Evolutionary conservation across 1,140 invertebrate species (phyloP).

Genomic region (Manduca sexta): DNA sequence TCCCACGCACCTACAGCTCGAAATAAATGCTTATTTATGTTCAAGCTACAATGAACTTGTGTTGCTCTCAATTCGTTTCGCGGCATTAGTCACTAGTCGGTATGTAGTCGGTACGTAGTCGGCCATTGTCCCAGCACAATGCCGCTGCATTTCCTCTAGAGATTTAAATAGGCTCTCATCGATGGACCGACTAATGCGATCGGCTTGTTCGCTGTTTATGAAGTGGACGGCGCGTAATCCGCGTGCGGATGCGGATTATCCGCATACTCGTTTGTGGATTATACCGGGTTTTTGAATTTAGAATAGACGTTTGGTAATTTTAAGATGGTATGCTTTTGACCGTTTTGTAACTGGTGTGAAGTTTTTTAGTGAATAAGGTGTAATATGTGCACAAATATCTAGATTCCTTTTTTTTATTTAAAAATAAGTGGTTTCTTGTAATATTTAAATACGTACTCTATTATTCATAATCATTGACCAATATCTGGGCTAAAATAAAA

Average conservation of each 20-base stretch:
- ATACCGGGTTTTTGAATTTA: too few species aligned
- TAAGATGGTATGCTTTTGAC: too few species aligned
- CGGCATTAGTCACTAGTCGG: slow-evolving; percentile 35
- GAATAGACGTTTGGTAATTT: too few species aligned
- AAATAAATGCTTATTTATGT: slow-evolving; percentile 62
- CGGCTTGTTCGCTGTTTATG: slow-evolving; percentile 17
- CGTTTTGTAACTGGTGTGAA: too few species aligned
- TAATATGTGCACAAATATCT: too few species aligned
- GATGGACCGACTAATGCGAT: slow-evolving; percentile 27
- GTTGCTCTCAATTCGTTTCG: slow-evolving; percentile 51
- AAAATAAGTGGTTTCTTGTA: too few species aligned
- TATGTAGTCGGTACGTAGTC: too few species aligned
- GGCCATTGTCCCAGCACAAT: slow-evolving; percentile 30
- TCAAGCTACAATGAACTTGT: slow-evolving; percentile 52
- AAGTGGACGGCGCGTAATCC: neutral
- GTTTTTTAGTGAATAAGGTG: too few species aligned
- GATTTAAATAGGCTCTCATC: slow-evolving; percentile 34
- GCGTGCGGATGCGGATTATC: neutral
- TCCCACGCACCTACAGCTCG: slow-evolving; percentile 16
- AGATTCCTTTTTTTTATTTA: too few species aligned
- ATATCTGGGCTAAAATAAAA: too few species aligned
- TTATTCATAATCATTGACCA: too few species aligned
- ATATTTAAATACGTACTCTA: too few species aligned
- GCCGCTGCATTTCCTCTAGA: slow-evolving; percentile 28
- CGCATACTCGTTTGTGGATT: neutral